Conservation (phyloP, 2,888 invertebrate genomes). For the Habrosyne pyritoides region DNA sequence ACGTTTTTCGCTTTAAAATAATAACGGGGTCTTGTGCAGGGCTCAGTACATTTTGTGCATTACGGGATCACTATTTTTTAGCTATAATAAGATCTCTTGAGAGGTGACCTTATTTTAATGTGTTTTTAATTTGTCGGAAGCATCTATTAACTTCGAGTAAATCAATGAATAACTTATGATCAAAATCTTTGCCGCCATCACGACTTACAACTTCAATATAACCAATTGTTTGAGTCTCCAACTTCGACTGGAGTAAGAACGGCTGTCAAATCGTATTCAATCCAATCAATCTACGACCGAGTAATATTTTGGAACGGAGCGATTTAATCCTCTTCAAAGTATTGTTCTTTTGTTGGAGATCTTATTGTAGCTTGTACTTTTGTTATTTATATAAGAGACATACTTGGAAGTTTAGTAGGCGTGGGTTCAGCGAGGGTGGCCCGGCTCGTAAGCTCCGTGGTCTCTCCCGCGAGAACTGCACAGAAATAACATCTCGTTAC, state of each 20-base stretch:
- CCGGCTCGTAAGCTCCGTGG: slow-evolving; percentile 74
- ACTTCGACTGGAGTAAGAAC: too few relatives aligned
- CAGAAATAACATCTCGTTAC: slow-evolving; percentile 74
- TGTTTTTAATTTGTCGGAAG: slow-evolving; percentile 12
- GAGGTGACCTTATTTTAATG: slow-evolving; percentile 5
- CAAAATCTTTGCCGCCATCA: background rate
- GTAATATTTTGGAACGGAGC: background rate
- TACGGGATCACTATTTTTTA: slow-evolving; percentile 25
- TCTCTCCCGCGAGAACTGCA: slow-evolving; percentile 77
- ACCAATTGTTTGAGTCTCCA: too few relatives aligned
- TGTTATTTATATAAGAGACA: slow-evolving; percentile 60
- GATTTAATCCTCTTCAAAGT: background rate
- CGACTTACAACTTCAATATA: too few relatives aligned
- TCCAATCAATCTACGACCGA: background rate
- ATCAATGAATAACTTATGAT: slow-evolving; percentile 2
- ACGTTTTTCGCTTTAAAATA: slow-evolving; percentile 13
- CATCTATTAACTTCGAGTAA: background rate
- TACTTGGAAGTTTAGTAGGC: slow-evolving; percentile 86
- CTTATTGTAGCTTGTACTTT: slow-evolving; percentile 64
- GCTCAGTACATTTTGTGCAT: slow-evolving; percentile 42
- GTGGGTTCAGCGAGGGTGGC: slow-evolving; percentile 80
- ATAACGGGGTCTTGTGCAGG: slow-evolving; percentile 17
- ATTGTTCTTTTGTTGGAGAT: slow-evolving; percentile 42
- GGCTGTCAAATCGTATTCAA: background rate
- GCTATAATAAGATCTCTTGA: slow-evolving; percentile 71